Evolutionary conservation across 2,113 vertebrate species (phyloP), one percentile per base, ranked within the genome.

Genomic region (Podilymbus podiceps): DNA sequence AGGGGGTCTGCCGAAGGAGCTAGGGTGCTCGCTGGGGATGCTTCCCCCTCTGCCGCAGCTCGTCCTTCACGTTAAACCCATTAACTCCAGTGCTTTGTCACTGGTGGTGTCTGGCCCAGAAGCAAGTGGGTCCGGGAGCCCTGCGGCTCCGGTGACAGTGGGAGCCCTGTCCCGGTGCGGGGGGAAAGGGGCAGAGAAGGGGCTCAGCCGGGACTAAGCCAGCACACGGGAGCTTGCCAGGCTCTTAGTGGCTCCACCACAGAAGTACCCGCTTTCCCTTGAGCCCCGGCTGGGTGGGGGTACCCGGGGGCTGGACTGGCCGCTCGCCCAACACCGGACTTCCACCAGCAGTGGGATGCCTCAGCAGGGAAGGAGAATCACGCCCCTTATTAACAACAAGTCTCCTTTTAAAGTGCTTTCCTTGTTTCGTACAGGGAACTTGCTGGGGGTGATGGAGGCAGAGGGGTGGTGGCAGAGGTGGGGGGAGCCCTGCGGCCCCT

Each of bases 321-420:
- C 15, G 1, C 53, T 12, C 2, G 2, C 22, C 2, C 31, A 42
- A 42, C 27, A 6, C 62, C 2, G 1, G 9, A 8, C 73, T 28
- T 62, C 21, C n/a, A 8, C 0, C 2, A 12, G 19, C 46, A 13
- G 8, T 5, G 23, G 33, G 52, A 11, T 44, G 53, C 52, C 47
- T 42, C 68, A 49, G 19, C 64, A 46, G 14, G n/a, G 64, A 18
- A 50, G 53, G 18, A 55, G 40, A 31, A 60, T 42, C 46, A 20
- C 13, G 15, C 40, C 52, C 33, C 11, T 53, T 50, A 28, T 42
- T 35, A 68, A 50, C 60, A 22, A 38, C 4, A 49, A 38, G 31
- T 20, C 23, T 35, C 19, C 20, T 47, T 16, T 68, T 18, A 7
- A 47, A 60, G 50, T 7, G 47, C 20, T 68, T 71, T 55, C 59